Conservation (phyloP, 1,140 invertebrate genomes). For the Psilanteris sp. region DNA sequence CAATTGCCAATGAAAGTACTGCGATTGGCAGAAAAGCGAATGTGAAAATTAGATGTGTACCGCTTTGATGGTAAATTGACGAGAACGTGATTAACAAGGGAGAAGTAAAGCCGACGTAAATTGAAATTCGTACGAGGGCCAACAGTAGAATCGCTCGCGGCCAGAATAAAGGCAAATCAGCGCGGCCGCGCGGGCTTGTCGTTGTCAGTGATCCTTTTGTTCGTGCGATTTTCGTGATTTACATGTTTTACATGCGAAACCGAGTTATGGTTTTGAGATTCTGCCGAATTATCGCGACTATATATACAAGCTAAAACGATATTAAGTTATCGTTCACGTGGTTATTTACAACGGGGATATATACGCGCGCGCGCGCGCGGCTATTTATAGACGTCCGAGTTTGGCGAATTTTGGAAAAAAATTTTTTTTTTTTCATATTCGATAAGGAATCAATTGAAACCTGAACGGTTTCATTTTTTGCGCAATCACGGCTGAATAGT, state of each 20-base stretch:
- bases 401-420: too few relatives aligned
- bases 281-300: constrained; percentile 18
- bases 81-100: constrained; percentile 47
- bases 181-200: neutral
- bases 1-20: constrained; percentile 43
- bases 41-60: constrained; percentile 51
- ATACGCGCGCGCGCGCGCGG: too few relatives aligned
- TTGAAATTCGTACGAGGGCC: constrained; percentile 51
- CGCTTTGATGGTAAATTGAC: constrained; percentile 53
- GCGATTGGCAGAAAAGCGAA: constrained; percentile 47
- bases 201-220: constrained; percentile 40
- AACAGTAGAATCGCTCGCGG: constrained; percentile 44
- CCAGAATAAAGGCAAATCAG: constrained; percentile 36
- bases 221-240: constrained; percentile 43
- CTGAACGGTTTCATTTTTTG: too few relatives aligned
- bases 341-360: constrained; percentile 4
- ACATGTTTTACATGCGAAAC: constrained; percentile 30
- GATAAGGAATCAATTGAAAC: too few relatives aligned
- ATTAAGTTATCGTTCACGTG: neutral
- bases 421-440: too few relatives aligned
- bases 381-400: too few relatives aligned
- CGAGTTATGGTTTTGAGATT: constrained; percentile 22
- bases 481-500: too few relatives aligned
- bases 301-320: neutral
- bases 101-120: constrained; percentile 37